A percentile compares a stretch with the other conserved stretches of the same genome.
These are phyloP conservation scores for Ypsolopha scabrella DNA, from an alignment of 2,888 invertebrate genomes.

Conservation along the genomic window DNA sequence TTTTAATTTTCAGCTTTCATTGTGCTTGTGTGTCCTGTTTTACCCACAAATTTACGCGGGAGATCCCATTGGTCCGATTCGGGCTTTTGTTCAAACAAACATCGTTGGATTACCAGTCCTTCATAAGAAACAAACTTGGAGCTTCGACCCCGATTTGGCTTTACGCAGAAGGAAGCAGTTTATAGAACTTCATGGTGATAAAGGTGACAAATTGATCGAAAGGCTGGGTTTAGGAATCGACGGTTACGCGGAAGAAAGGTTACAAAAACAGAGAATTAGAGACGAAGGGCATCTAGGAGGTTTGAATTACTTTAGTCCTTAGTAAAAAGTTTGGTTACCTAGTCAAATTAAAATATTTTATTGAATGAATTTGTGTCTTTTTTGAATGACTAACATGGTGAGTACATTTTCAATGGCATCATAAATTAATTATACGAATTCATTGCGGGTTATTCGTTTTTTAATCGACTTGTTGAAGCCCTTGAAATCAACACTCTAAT, in stretches of 20 bases:
- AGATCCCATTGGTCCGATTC: conserved; percentile 34
- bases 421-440: no score
- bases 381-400: no score
- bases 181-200: conserved; percentile 72
- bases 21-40: conserved; percentile 25
- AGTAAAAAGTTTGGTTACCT: conserved; percentile 6
- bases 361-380: no score
- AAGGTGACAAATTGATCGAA: conserved; percentile 74
- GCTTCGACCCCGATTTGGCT: conserved; percentile 76
- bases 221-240: conserved; percentile 74
- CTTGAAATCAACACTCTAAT: no score
- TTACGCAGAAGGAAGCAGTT: conserved; percentile 70
- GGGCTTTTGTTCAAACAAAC: conserved; percentile 54
- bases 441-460: no score
- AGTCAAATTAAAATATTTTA: conserved; percentile 1
- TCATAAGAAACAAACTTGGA: conserved; percentile 69
- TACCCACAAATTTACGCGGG: conserved; percentile 22
- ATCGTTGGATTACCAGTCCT: conserved; percentile 72
- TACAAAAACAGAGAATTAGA: conserved; percentile 57
- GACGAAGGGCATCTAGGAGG: conserved; percentile 72
- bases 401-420: no score
- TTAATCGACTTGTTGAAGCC: no score
- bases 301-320: conserved; percentile 42
- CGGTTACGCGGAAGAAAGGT: conserved; percentile 68
- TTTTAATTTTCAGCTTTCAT: conserved; percentile 26